Base-by-base conservation (phyloP, 2,113 vertebrate species). In the Gavialis gangeticus region DNA sequence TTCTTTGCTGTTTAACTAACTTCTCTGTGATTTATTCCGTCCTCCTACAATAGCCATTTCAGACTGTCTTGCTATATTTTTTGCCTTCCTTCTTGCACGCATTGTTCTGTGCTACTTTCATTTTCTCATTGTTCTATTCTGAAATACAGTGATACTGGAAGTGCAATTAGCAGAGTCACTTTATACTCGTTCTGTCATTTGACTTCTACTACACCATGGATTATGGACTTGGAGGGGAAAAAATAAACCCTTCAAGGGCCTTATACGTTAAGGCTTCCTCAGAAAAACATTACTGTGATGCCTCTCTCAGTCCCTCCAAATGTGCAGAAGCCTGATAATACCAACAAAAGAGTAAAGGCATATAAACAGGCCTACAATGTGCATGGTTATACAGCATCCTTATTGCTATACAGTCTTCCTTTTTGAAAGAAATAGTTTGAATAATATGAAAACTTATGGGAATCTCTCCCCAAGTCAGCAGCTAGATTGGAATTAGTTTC, bases 61-160 rank as follows among this genome's bases (percentile, higher is more conserved):
- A 94, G 66, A 54, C 6, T 55, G 59, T 86, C 1, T 0, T 82
- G n/a, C 25, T 79, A 4, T n/a, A 66, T 79, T 79, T 34, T 59
- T 3, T 1, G 3, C 88, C 12, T 85, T 18, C 91, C 75, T 91
- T 71, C 37, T 54, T 77, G 2, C 2, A 7, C 27, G 76, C 56
- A 73, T 87, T 92, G 56, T 91, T 93, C 82, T 66, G 59, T 75
- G 78, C 71, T 88, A 84, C 91, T 94, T 96, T 94, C 89, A 46
- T 88, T 57, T 87, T 90, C 79, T 27, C 55, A 85, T 95, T 93
- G 25, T 96, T 85, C 59, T 15, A 54, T 75, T 63, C 24, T 78
- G 69, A 85, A 93, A 93, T 17, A 25, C 30, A 88, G 24, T 59
- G 73, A 96, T 94, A 84, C 59, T 21, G 1, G 0, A 60, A 83